Percentiles rank a stretch among this genome's conserved stretches.
phyloP scores from a whole-genome alignment of 2,888 invertebrate species.

The Ophion obscuratus region DNA sequence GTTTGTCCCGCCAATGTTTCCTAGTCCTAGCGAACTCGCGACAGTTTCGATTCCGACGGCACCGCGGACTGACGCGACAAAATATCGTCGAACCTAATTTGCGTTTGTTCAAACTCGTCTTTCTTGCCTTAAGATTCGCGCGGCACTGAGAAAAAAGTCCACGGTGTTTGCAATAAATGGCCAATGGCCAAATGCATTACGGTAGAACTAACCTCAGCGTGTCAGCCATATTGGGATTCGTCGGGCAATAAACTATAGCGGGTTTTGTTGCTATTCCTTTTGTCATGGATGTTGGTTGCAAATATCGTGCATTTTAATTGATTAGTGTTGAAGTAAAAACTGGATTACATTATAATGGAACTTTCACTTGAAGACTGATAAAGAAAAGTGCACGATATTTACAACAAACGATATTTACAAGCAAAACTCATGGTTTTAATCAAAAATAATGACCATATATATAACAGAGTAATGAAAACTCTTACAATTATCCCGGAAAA shows the following conservation, averaged over 20 bases:
- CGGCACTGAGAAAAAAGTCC: not conserved
- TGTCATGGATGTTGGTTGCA: not conserved
- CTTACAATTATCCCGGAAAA: no score
- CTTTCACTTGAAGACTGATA: no score
- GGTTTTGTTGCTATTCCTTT: not conserved
- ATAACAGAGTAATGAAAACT: no score
- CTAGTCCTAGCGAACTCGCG: slow-evolving; percentile 42
- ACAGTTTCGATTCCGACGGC: slow-evolving; percentile 70
- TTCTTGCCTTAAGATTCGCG: not conserved
- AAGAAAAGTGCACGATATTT: no score
- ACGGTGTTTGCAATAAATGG: not conserved
- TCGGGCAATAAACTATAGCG: not conserved
- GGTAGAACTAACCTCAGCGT: not conserved
- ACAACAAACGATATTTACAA: no score
- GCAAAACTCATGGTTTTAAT: no score
- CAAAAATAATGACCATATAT: no score
- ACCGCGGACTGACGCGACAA: slow-evolving; percentile 62
- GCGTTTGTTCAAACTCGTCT: not conserved
- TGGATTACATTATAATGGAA: no score
- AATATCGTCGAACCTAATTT: not conserved
- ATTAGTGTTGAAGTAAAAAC: no score
- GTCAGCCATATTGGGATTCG: not conserved
- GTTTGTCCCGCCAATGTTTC: slow-evolving; percentile 30
- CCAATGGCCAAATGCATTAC: not conserved
- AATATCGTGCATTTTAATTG: no score